These are phyloP conservation scores for Epicauta chinensis DNA, from an alignment of 1,140 invertebrate genomes.

Conservation along the genomic window DNA sequence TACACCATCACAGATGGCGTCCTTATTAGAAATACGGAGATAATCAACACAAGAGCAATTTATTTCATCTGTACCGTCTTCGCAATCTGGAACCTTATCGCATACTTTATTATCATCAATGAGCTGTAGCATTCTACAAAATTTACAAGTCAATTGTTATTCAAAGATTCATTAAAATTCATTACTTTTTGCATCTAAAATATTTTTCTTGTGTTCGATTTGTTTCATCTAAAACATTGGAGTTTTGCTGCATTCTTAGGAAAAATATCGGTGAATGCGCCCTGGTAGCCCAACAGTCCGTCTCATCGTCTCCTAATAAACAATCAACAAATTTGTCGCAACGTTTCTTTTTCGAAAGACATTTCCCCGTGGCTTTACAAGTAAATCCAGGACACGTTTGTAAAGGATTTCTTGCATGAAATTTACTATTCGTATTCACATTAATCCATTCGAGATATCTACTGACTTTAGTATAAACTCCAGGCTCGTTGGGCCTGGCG, in stretches of 20 bases:
- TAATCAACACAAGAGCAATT: constrained; percentile 68
- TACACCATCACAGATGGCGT: constrained; percentile 69
- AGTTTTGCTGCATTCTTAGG: too few species aligned
- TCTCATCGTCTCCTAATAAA: constrained; percentile 68
- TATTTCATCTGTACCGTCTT: constrained; percentile 73
- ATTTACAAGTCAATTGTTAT: constrained; percentile 1
- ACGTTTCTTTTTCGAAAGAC: constrained; percentile 54
- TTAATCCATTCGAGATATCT: constrained; percentile 70
- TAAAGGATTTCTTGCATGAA: constrained; percentile 45
- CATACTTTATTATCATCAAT: constrained; percentile 57
- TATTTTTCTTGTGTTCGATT: constrained; percentile 8
- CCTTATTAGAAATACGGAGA: constrained; percentile 47
- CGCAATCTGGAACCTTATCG: constrained; percentile 65
- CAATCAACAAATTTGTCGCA: constrained; percentile 72
- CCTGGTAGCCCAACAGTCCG: constrained; percentile 45
- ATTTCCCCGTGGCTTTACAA: constrained; percentile 56
- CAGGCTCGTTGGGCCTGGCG: constrained; percentile 65
- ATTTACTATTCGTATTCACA: constrained; percentile 39
- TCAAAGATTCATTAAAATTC: constrained; percentile 11
- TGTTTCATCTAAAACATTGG: too few species aligned
- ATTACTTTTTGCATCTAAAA: constrained; percentile 43
- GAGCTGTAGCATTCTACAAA: constrained; percentile 47
- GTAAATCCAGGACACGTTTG: constrained; percentile 62
- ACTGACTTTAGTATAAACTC: constrained; percentile 74
- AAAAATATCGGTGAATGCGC: too few species aligned